phyloP scores from a whole-genome alignment of 2,888 invertebrate species.

The Calliopum simillimum region DNA sequence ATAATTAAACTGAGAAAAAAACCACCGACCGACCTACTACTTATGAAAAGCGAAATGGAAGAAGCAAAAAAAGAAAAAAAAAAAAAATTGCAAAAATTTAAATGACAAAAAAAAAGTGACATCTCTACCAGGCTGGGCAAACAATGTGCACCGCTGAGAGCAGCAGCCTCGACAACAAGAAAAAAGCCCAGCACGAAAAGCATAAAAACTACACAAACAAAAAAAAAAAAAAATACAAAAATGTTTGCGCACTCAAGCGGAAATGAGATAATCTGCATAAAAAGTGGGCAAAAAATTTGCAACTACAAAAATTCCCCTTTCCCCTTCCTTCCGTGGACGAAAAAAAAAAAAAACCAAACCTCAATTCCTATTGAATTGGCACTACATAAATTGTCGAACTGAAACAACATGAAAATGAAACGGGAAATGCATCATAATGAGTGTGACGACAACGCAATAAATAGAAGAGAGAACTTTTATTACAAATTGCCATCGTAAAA shows the following conservation, averaged over 20 bases:
- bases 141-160: not conserved
- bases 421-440: slow-evolving; percentile 10
- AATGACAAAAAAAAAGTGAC: slow-evolving; percentile 11
- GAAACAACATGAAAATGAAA: not conserved
- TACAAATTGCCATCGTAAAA: not conserved
- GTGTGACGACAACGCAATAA: too few species aligned
- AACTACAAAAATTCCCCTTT: too few species aligned
- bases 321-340: too few species aligned
- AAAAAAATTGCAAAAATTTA: not conserved
- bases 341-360: too few species aligned
- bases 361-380: too few species aligned
- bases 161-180: too few species aligned
- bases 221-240: not conserved
- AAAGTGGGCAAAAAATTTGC: not conserved
- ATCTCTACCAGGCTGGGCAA: slow-evolving; percentile 2
- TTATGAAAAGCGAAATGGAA: not conserved
- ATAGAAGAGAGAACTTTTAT: too few species aligned
- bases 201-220: too few species aligned
- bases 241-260: slow-evolving; percentile 7
- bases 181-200: too few species aligned
- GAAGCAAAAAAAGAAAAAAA: not conserved
- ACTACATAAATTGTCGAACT: too few species aligned
- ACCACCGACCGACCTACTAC: not conserved
- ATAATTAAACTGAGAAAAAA: slow-evolving; percentile 18
- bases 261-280: slow-evolving; percentile 14